Percentiles rank a stretch among this genome's conserved stretches.
Conservation (phyloP, 2,797 vertebrate species). For the Hippocampus kuda region DNA sequence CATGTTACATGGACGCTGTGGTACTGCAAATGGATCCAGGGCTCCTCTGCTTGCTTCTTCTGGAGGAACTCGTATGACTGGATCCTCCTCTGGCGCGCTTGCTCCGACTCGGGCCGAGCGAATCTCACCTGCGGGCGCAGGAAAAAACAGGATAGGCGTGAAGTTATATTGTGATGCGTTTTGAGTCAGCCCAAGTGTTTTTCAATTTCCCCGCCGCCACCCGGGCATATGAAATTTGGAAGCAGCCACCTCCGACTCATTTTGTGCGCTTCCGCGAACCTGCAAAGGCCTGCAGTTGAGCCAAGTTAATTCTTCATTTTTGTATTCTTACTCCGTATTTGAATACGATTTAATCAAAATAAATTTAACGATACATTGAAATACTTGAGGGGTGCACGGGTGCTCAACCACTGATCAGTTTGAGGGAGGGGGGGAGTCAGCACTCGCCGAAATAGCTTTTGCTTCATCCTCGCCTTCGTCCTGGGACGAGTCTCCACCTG, state of each 20-base stretch:
- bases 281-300: too few species aligned
- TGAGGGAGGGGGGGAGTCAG: not conserved
- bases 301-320: too few species aligned
- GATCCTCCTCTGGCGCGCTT: constrained; percentile 86
- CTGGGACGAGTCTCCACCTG: constrained; percentile 96
- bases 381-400: too few species aligned
- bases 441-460: constrained; percentile 89
- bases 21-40: constrained; percentile 89
- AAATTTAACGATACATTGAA: too few species aligned
- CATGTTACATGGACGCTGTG: constrained; percentile 71
- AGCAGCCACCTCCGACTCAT: too few species aligned
- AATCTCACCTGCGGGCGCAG: constrained; percentile 76
- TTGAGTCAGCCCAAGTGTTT: not conserved
- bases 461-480: constrained; percentile 93
- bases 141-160: not conserved
- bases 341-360: too few species aligned
- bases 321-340: too few species aligned
- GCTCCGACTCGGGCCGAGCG: constrained; percentile 88
- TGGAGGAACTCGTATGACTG: constrained; percentile 97
- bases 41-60: constrained; percentile 94
- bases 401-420: too few species aligned
- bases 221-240: too few species aligned
- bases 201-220: too few species aligned
- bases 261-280: too few species aligned
- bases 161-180: not conserved